Percentiles rank a stretch among this genome's conserved stretches.
phyloP scores from a whole-genome alignment of 2,797 vertebrate genomes.

The Anguilla marmorata region DNA sequence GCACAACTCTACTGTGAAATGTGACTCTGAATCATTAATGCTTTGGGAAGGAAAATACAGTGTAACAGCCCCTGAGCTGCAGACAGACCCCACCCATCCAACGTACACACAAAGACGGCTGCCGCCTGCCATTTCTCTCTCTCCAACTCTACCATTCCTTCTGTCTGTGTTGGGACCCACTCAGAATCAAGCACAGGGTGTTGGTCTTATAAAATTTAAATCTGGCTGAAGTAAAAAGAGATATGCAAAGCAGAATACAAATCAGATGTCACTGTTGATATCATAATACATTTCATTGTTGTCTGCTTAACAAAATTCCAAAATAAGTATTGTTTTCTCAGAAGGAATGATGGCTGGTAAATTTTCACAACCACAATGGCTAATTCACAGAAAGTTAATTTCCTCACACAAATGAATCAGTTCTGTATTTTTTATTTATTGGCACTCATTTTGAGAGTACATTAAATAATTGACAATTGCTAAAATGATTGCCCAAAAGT shows the following conservation, averaged over 20 bases:
- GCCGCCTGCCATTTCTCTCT: background rate
- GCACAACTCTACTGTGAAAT: conserved; percentile 50
- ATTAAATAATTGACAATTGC: background rate
- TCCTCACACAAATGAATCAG: background rate
- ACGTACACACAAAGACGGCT: background rate
- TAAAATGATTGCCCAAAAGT: background rate
- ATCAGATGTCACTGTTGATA: background rate
- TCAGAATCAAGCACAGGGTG: background rate
- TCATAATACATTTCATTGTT: background rate
- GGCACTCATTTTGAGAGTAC: background rate
- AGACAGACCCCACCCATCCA: conserved; percentile 34
- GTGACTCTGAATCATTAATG: conserved; percentile 51
- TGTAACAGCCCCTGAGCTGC: conserved; percentile 50
- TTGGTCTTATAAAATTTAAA: conserved; percentile 18
- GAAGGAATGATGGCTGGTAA: background rate
- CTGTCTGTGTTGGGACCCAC: conserved; percentile 25
- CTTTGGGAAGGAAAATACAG: conserved; percentile 29
- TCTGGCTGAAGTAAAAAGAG: background rate
- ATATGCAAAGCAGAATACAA: background rate
- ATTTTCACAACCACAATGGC: background rate
- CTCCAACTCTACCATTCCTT: conserved; percentile 27
- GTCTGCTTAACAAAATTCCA: background rate
- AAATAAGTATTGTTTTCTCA: background rate
- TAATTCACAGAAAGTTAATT: background rate
- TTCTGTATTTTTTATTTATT: background rate